These are phyloP conservation scores for Parochlus steinenii DNA, from an alignment of 2,888 invertebrate genomes.

Conservation along the genomic window DNA sequence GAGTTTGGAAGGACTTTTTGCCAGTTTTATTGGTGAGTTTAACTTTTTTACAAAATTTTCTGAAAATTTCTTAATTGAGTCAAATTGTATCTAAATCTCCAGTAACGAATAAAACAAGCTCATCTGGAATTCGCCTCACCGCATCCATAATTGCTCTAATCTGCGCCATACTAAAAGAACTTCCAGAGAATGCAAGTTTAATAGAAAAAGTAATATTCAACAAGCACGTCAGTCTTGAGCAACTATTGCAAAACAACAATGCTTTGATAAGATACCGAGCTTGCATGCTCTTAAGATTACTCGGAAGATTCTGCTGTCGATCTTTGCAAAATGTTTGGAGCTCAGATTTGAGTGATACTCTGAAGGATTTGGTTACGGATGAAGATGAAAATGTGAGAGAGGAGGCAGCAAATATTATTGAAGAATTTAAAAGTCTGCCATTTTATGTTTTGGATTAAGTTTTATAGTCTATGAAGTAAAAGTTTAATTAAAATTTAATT, in stretches of 20 bases:
- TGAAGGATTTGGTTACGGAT: constrained; percentile 24
- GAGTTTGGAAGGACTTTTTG: constrained; percentile 25
- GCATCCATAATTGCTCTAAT: constrained; percentile 55
- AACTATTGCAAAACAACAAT: constrained; percentile 39
- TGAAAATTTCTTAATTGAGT: background rate
- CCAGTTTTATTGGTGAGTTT: constrained; percentile 23
- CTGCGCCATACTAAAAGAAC: constrained; percentile 51
- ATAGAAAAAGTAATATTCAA: constrained; percentile 53
- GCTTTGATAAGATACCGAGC: constrained; percentile 42
- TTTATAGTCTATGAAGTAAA: too few species aligned
- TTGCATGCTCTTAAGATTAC: constrained; percentile 51
- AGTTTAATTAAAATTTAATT: too few species aligned
- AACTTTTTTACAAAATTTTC: background rate
- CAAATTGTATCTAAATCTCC: background rate
- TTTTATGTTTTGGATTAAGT: too few species aligned
- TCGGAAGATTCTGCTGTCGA: constrained; percentile 50
- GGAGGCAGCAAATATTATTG: constrained; percentile 5
- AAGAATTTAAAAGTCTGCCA: constrained; percentile 8
- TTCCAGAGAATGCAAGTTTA: constrained; percentile 59
- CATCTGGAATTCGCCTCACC: constrained; percentile 34
- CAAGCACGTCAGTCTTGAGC: constrained; percentile 34
- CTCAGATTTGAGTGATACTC: constrained; percentile 19
- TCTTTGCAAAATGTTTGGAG: constrained; percentile 34
- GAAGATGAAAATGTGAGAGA: constrained; percentile 19
- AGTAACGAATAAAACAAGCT: constrained; percentile 21